Evolutionary conservation across 2,797 vertebrate genomes (phyloP).

Genomic region (Naso thynnoides): DNA sequence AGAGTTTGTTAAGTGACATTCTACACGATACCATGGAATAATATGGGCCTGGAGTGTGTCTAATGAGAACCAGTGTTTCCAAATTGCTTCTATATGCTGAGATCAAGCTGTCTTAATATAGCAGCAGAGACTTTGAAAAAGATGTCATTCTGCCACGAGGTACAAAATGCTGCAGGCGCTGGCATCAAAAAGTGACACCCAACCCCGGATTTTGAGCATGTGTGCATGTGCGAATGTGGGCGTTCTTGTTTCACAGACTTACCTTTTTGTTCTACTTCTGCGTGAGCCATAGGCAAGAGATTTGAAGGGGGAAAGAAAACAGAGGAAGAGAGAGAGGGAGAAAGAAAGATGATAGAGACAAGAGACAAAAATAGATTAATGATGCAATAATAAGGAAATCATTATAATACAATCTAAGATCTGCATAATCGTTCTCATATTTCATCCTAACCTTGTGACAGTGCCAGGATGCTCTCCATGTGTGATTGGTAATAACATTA

Average conservation of each 20-base stretch:
- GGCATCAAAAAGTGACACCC: constrained; percentile 57
- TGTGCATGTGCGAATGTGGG: constrained; percentile 45
- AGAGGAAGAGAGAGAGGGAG: constrained; percentile 31
- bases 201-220: constrained; percentile 43
- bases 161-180: constrained; percentile 58
- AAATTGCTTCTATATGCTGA: constrained; percentile 70
- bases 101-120: constrained; percentile 74
- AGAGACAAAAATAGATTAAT: constrained; percentile 86
- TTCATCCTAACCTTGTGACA: constrained; percentile 85
- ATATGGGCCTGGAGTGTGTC: constrained; percentile 59
- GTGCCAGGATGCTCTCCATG: constrained; percentile 78
- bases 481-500: constrained; percentile 81
- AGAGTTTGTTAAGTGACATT: constrained; percentile 74
- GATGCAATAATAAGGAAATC: constrained; percentile 85
- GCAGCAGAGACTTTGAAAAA: constrained; percentile 65
- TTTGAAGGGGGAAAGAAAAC: constrained; percentile 48
- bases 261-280: constrained; percentile 99
- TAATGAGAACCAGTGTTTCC: constrained; percentile 75
- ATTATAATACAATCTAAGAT: constrained; percentile 83
- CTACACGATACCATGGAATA: constrained; percentile 52
- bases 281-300: constrained; percentile 78
- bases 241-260: constrained; percentile 84
- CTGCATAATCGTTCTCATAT: constrained; percentile 82
- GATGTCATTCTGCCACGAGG: constrained; percentile 62
- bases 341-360: constrained; percentile 63